These are phyloP conservation scores for Otis tarda DNA, from an alignment of 2,113 vertebrate species.

Conservation along the genomic window DNA sequence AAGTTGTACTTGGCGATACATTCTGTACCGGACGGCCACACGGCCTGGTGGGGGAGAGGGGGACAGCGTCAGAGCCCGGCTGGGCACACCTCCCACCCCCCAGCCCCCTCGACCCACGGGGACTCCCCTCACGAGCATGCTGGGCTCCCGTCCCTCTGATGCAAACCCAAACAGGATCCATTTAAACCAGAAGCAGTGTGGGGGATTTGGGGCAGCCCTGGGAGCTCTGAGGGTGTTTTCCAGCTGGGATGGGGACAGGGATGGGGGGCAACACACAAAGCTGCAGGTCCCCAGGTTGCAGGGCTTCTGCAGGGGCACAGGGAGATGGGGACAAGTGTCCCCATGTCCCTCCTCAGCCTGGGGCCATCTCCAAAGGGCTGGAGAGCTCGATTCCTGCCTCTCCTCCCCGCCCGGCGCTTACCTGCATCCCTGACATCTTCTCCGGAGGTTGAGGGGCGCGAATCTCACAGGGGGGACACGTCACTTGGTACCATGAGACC, in stretches of 20 bases:
- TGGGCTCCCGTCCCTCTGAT: fast-evolving
- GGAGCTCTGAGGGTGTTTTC: background rate
- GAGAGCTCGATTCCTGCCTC: background rate
- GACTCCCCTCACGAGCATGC: fast-evolving
- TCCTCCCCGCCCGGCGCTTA: background rate
- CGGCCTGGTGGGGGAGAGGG: constrained; percentile 45
- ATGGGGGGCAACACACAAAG: background rate
- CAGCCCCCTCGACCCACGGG: fast-evolving
- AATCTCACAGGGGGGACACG: constrained; percentile 68
- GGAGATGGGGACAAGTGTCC: background rate
- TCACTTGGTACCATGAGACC: constrained; percentile 79
- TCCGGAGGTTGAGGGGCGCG: constrained; percentile 14
- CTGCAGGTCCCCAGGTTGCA: fast-evolving
- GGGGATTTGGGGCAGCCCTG: background rate
- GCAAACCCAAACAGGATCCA: fast-evolving
- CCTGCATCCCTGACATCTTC: constrained; percentile 83
- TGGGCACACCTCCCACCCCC: fast-evolving
- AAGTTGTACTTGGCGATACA: constrained; percentile 98
- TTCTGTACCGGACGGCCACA: constrained; percentile 92
- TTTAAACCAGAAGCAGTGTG: background rate
- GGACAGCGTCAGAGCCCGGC: fast-evolving
- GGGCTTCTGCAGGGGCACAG: background rate
- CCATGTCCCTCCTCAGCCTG: fast-evolving
- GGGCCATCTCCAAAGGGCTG: background rate
- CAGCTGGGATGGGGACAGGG: background rate